These are phyloP conservation scores for Epizoanthus ramosus DNA, from an alignment of 92 coral and sea anemone species.

Conservation along the genomic window DNA sequence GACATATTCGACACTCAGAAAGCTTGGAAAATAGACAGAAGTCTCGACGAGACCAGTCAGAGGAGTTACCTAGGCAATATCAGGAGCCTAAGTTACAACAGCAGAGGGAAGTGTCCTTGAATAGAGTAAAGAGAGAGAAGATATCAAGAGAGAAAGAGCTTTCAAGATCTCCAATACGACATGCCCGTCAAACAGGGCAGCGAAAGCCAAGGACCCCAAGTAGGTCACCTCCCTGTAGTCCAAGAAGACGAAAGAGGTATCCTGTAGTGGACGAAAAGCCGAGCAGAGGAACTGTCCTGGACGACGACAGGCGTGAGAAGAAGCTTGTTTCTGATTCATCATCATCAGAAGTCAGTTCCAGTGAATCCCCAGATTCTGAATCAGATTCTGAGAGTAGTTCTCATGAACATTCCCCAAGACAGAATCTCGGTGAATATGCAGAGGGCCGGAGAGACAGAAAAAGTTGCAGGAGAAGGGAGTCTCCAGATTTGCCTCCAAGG, in stretches of 20 bases:
- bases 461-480: too few relatives aligned
- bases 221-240: constrained; percentile 10
- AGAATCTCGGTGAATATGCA: not conserved
- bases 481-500: too few relatives aligned
- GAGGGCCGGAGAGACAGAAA: not conserved
- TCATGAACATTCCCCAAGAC: not conserved
- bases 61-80: not conserved
- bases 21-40: not conserved
- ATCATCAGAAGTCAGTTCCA: constrained; percentile 29
- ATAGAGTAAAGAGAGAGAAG: not conserved
- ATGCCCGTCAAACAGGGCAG: not conserved
- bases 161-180: not conserved
- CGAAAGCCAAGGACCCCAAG: not conserved
- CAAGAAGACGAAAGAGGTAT: not conserved
- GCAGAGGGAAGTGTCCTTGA: not conserved
- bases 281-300: not conserved
- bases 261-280: not conserved
- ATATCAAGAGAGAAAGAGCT: not conserved
- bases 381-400: constrained; percentile 35
- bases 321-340: constrained; percentile 11
- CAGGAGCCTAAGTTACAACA: not conserved
- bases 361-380: constrained; percentile 28
- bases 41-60: not conserved
- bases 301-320: not conserved
- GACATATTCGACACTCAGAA: not conserved